phyloP scores from a whole-genome alignment of 2,888 invertebrate genomes.

The Agrotis ipsilon region DNA sequence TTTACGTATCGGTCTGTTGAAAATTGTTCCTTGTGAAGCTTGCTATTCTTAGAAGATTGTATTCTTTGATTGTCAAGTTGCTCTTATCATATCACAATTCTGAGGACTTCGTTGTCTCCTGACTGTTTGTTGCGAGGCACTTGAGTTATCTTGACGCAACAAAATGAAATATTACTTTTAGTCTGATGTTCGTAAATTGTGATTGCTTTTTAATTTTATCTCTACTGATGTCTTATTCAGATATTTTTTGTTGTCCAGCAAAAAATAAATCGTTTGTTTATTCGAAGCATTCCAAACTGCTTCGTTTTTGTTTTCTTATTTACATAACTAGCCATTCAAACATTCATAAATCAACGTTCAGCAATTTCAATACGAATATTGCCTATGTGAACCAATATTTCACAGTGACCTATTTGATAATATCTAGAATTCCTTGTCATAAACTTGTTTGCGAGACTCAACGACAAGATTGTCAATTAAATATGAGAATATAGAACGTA shows the following conservation, averaged over 20 bases:
- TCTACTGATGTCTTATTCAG: constrained; percentile 22
- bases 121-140: constrained; percentile 51
- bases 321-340: constrained; percentile 16
- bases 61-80: constrained; percentile 61
- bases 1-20: constrained; percentile 14
- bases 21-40: constrained; percentile 26
- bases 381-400: constrained; percentile 47
- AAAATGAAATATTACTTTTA: constrained; percentile 51
- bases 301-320: constrained; percentile 6
- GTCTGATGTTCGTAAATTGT: constrained; percentile 54
- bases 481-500: constrained; percentile 17
- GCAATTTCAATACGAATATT: constrained; percentile 36
- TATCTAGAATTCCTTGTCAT: constrained; percentile 47
- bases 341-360: constrained; percentile 34
- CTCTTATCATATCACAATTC: constrained; percentile 62
- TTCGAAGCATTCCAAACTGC: not conserved
- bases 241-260: constrained; percentile 9
- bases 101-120: constrained; percentile 52
- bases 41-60: constrained; percentile 51
- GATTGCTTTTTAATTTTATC: constrained; percentile 58
- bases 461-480: constrained; percentile 49
- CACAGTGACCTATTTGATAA: constrained; percentile 50
- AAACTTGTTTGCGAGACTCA: constrained; percentile 40
- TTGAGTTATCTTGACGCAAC: constrained; percentile 58
- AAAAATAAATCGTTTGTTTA: constrained; percentile 19